A percentile compares a stretch with the other conserved stretches of the same genome.
Conservation (phyloP, 1,140 invertebrate species). For the Ceratina japonica region DNA sequence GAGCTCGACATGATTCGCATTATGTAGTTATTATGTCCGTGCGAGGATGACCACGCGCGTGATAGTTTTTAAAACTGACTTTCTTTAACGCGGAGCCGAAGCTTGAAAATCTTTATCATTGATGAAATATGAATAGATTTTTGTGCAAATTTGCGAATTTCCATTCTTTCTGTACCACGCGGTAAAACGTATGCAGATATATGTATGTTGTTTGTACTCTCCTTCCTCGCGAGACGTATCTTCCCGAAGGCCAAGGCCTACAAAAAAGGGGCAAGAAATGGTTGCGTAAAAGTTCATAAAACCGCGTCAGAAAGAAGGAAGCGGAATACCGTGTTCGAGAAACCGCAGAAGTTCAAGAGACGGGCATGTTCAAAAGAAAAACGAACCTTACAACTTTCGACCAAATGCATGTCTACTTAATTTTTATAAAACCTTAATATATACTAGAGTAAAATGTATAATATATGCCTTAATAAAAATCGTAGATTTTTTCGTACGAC, state of each 20-base stretch:
- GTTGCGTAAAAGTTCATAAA: conserved; percentile 50
- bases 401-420: too few relatives aligned
- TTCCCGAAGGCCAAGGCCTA: neutral
- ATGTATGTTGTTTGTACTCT: neutral
- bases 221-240: neutral
- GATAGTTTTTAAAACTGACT: conserved; percentile 65
- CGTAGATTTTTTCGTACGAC: too few relatives aligned
- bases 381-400: too few relatives aligned
- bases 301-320: conserved; percentile 40
- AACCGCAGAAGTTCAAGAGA: neutral
- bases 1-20: neutral
- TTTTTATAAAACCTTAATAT: too few relatives aligned
- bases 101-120: too few relatives aligned
- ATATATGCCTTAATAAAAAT: too few relatives aligned
- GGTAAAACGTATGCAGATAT: neutral
- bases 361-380: too few relatives aligned
- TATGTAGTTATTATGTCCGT: neutral
- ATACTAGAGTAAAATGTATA: too few relatives aligned
- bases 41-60: conserved; percentile 33
- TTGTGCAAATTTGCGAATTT: too few relatives aligned
- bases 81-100: conserved; percentile 54
- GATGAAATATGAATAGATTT: conserved; percentile 39
- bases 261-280: conserved; percentile 10
- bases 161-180: neutral
- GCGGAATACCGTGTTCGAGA: neutral